phyloP scores from a whole-genome alignment of 2,113 vertebrate species.

The Thalassoma bifasciatum region DNA sequence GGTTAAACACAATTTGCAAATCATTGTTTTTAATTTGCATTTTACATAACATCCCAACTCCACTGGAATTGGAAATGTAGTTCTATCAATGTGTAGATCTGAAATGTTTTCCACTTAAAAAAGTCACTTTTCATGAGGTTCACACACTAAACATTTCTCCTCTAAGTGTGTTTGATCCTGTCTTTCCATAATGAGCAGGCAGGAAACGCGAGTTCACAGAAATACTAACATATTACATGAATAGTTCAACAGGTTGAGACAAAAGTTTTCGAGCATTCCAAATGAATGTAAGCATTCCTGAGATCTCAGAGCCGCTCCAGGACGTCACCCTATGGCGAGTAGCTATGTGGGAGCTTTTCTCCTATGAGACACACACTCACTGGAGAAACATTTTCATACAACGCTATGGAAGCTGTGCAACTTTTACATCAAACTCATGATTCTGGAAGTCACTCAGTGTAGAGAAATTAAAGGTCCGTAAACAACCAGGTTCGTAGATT shows the following conservation, averaged over 20 bases:
- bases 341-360: slow-evolving; percentile 32
- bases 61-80: no score
- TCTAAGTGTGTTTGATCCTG: slow-evolving; percentile 25
- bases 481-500: no score
- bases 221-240: slow-evolving; percentile 68
- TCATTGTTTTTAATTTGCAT: no score
- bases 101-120: background rate
- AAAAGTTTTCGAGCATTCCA: slow-evolving; percentile 80
- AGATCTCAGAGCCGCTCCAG: slow-evolving; percentile 57
- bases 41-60: no score
- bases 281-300: slow-evolving; percentile 74
- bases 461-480: background rate
- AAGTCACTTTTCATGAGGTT: background rate
- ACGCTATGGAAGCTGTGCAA: background rate
- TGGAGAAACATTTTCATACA: background rate
- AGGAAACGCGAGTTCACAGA: slow-evolving; percentile 26
- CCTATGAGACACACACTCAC: slow-evolving; percentile 30
- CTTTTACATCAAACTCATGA: no score
- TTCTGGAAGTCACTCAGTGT: no score
- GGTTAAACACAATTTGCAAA: no score
- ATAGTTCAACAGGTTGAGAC: slow-evolving; percentile 83
- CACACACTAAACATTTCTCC: background rate
- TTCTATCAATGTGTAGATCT: background rate
- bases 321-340: slow-evolving; percentile 50
- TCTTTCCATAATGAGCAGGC: slow-evolving; percentile 17